Percentiles rank a stretch among this genome's conserved stretches.
Evolutionary conservation across 1,140 invertebrate genomes (phyloP).

Genomic region (Neelides sp.): DNA sequence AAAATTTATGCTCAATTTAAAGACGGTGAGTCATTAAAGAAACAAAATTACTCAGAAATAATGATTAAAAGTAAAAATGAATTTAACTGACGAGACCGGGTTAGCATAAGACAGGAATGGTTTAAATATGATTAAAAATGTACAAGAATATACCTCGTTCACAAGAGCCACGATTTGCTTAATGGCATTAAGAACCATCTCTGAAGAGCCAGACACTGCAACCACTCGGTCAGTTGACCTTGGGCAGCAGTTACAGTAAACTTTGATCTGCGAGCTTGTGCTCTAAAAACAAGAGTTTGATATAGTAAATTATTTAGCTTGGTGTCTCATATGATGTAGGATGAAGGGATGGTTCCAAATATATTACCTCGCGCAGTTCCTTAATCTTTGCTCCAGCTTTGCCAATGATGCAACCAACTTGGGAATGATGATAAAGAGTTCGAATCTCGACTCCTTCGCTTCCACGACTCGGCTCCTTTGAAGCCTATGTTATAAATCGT

Average conservation of each 20-base stretch:
- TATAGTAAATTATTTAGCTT: too few relatives aligned
- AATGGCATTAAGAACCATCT: conserved; percentile 71
- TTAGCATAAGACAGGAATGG: too few relatives aligned
- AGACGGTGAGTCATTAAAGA: too few relatives aligned
- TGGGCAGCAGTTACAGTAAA: conserved; percentile 77
- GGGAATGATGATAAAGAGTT: conserved; percentile 90
- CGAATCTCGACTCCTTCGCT: conserved; percentile 64
- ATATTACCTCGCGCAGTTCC: conserved; percentile 86
- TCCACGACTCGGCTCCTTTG: conserved; percentile 23
- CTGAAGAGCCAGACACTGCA: conserved; percentile 69
- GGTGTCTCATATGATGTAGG: too few relatives aligned
- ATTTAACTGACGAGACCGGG: too few relatives aligned
- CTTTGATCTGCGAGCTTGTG: conserved; percentile 88
- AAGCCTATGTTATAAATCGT: too few relatives aligned
- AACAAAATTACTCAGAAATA: too few relatives aligned
- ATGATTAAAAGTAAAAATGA: too few relatives aligned
- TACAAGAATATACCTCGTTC: conserved; percentile 52
- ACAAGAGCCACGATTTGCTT: conserved; percentile 74
- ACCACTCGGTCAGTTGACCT: conserved; percentile 90
- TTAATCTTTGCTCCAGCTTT: conserved; percentile 94
- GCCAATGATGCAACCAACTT: conserved; percentile 95
- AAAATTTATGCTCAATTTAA: too few relatives aligned
- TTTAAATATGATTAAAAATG: neutral
- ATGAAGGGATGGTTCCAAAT: too few relatives aligned
- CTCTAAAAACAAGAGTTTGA: conserved; percentile 49